Percentiles rank a stretch among this genome's conserved stretches.
Evolutionary conservation across 2,113 vertebrate genomes (phyloP).

Genomic region (Hyla sarda): DNA sequence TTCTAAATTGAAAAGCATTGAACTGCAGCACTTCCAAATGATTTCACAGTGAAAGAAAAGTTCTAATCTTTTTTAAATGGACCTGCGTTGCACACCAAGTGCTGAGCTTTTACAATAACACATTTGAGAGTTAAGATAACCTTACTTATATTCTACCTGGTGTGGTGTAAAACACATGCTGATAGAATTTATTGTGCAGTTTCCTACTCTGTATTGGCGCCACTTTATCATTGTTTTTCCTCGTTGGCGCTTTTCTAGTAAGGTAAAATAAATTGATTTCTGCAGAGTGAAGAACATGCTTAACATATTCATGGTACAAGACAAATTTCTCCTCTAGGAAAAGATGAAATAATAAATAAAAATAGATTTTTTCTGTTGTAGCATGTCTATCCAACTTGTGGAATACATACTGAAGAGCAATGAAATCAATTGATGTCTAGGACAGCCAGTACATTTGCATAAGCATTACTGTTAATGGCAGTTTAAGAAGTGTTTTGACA

Average conservation of each 20-base stretch:
- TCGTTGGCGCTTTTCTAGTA: conserved; percentile 2
- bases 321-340: conserved; percentile 10
- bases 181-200: not conserved
- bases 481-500: conserved; percentile 30
- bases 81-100: too few species aligned
- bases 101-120: not conserved
- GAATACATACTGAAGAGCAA: not conserved
- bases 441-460: not conserved
- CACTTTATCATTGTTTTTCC: not conserved
- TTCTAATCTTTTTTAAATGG: too few species aligned
- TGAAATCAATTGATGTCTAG: conserved; percentile 11
- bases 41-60: too few species aligned
- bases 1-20: too few species aligned
- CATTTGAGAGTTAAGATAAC: not conserved
- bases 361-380: not conserved
- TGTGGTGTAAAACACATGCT: not conserved
- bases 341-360: not conserved
- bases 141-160: not conserved
- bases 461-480: not conserved
- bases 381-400: not conserved
- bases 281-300: not conserved
- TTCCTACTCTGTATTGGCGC: not conserved
- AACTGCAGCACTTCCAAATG: too few species aligned
- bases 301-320: conserved; percentile 10
- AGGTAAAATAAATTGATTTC: conserved; percentile 6